Base-by-base conservation (phyloP, 2,888 invertebrate genomes). In the Dugesia japonica region DNA sequence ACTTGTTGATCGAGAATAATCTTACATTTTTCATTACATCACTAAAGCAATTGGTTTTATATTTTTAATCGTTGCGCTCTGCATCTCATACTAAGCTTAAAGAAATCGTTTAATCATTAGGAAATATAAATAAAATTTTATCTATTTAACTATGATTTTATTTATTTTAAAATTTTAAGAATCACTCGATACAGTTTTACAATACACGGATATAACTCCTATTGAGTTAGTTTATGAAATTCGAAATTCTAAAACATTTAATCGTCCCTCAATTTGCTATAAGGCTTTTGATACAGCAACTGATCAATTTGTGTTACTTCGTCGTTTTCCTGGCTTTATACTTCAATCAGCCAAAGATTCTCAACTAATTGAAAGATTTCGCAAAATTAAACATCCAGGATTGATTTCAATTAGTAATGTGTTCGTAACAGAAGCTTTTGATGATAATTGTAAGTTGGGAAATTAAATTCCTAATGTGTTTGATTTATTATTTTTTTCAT, bases 381-480 rank as follows among this genome's bases (percentile, higher is more conserved):
- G 33, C 26, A 72, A 33, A 26, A 20, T 28, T 13, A 72, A 77
- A 27, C 95, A 97, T 86, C 91, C 94, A 81, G 95, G 95, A 87
- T 89, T 97, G 80, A 92, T 95, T 78, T 90, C 91, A 81, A 87
- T 97, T 77, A 89, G 91, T 82, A 94, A 95, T 84, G 90, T 92
- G 80, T 94, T 95, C 86, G 90, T 92, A 42, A 94, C 95, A 56
- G 92, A 93, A 86, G 91, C 91, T 72, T 98, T 97, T 86, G 92
- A 92, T 81, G 97, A 83, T 83, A 72, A 71, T 23, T 76, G 77
- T 77, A 20, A 73, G 77, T 42, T n/a, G n/a, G 7, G 1, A 56
- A 17, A n/a, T n/a, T n/a, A n/a, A n/a, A n/a, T n/a, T n/a, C n/a
- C n/a, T n/a, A n/a, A n/a, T n/a, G n/a, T n/a, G 13, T 13, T 42